phyloP scores from a whole-genome alignment of 2,113 vertebrate genomes.

The Rhadina sibilatrix region DNA sequence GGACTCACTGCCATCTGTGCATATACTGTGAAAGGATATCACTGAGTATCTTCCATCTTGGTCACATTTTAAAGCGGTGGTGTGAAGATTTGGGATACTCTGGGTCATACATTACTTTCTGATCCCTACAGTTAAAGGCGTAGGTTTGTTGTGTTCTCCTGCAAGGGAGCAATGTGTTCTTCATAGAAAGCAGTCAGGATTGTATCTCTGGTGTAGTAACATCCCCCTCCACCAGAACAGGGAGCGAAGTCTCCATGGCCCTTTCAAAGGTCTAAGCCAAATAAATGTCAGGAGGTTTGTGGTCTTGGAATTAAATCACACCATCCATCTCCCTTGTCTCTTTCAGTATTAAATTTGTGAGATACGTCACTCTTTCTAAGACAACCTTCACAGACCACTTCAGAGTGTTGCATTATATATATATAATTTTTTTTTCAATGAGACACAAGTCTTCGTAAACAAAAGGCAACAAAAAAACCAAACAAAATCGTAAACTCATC shows the following conservation, averaged over 20 bases:
- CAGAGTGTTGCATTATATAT: neutral
- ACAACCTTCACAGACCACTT: neutral
- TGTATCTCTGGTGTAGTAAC: neutral
- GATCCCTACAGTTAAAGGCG: neutral
- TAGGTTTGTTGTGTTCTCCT: neutral
- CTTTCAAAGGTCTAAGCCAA: neutral
- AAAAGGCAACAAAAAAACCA: neutral
- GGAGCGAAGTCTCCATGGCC: neutral
- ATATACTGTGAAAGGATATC: neutral
- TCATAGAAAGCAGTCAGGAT: neutral
- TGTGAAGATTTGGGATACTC: neutral
- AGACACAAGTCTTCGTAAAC: neutral
- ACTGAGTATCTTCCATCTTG: neutral
- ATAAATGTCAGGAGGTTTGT: neutral
- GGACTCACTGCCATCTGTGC: neutral
- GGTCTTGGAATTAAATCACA: neutral
- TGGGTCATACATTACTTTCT: neutral
- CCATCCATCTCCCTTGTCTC: neutral
- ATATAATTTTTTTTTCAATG: too few relatives aligned
- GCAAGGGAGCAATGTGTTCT: neutral
- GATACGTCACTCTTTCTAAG: neutral
- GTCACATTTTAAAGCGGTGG: neutral
- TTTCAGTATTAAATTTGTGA: neutral
- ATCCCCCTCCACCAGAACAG: accelerated
- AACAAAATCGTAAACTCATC: neutral